Conservation (phyloP, 2,888 invertebrate species). For the Dynastes maya region DNA sequence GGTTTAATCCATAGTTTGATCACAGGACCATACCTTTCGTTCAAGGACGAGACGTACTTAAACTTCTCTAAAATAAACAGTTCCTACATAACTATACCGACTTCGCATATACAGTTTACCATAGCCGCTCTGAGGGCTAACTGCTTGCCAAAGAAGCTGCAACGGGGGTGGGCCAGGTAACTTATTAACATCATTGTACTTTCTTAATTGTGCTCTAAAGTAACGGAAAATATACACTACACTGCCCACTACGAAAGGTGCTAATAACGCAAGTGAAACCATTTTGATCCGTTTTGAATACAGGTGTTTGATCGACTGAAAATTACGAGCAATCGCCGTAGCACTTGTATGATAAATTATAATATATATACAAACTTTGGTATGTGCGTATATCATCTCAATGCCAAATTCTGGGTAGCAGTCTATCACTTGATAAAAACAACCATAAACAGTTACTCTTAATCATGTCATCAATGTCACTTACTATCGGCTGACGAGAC, state of each 20-base stretch:
- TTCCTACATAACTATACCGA: neutral
- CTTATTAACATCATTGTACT: constrained; percentile 42
- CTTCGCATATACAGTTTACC: neutral
- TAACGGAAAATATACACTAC: constrained; percentile 23
- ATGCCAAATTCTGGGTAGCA: no score
- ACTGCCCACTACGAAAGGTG: neutral
- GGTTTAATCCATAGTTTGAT: constrained; percentile 45
- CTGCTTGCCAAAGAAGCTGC: neutral
- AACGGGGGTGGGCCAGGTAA: constrained; percentile 44
- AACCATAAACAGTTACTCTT: no score
- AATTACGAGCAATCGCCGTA: no score
- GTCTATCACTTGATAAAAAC: no score
- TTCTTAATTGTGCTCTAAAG: neutral
- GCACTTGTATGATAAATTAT: no score
- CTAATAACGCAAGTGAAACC: constrained; percentile 1
- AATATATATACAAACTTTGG: no score
- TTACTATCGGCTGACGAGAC: no score
- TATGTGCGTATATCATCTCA: no score
- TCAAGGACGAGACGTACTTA: neutral
- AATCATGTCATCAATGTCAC: no score
- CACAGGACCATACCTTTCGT: constrained; percentile 37
- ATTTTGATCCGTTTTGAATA: neutral
- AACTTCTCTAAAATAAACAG: constrained; percentile 19
- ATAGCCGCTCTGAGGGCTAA: neutral
- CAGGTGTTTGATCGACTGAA: no score